Conservation (phyloP, 2,888 invertebrate genomes). For the Chymomyza procnemis region DNA sequence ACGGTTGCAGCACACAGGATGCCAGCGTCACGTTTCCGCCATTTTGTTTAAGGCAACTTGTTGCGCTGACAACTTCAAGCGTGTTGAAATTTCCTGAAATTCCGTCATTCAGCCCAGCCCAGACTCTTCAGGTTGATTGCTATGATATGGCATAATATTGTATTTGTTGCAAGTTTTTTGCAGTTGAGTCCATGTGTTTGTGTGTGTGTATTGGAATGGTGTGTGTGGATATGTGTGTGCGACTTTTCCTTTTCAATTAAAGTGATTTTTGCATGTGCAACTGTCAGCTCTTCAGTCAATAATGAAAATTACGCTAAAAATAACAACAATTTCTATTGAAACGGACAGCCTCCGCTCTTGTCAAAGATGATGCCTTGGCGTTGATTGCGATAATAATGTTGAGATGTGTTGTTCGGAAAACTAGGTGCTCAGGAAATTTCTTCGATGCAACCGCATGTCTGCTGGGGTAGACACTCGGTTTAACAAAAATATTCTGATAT, state of each 20-base stretch:
- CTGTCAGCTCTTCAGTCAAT: slow-evolving; percentile 66
- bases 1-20: slow-evolving; percentile 17
- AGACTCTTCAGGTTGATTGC: not conserved
- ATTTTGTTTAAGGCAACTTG: slow-evolving; percentile 52
- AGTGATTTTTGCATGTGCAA: slow-evolving; percentile 38
- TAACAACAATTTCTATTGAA: slow-evolving; percentile 42
- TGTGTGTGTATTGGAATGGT: slow-evolving; percentile 16
- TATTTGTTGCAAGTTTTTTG: not conserved
- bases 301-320: slow-evolving; percentile 52
- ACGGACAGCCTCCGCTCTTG: slow-evolving; percentile 35
- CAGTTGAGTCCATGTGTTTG: slow-evolving; percentile 25
- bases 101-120: not conserved
- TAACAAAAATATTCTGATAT: not conserved
- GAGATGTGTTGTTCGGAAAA: not conserved
- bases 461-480: not conserved
- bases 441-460: not conserved
- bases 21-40: slow-evolving; percentile 68
- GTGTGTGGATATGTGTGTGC: slow-evolving; percentile 17
- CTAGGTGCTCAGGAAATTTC: not conserved
- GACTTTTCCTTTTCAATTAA: slow-evolving; percentile 41
- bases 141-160: not conserved
- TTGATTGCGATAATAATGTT: not conserved
- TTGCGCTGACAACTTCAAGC: slow-evolving; percentile 54
- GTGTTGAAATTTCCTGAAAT: slow-evolving; percentile 57
- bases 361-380: not conserved